Percentiles rank a stretch among this genome's conserved stretches.
Evolutionary conservation across 2,888 invertebrate species (phyloP).

Genomic region (Nephrocerus scutellatus): DNA sequence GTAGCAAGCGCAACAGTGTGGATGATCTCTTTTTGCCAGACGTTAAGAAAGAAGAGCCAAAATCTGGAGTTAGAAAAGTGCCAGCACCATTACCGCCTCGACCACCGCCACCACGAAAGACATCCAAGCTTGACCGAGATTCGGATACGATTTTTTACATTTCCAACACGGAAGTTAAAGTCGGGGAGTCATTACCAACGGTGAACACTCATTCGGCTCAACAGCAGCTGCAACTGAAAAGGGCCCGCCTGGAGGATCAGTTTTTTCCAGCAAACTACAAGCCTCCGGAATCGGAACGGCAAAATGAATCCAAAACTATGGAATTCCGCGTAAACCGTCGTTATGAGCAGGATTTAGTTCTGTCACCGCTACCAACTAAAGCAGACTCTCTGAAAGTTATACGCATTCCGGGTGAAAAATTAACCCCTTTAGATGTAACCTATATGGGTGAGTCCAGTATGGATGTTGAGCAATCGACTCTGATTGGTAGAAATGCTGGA

Average conservation of each 20-base stretch:
- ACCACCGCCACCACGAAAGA: slow-evolving; percentile 28
- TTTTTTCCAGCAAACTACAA: slow-evolving; percentile 45
- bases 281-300: slow-evolving; percentile 23
- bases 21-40: slow-evolving; percentile 43
- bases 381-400: slow-evolving; percentile 42
- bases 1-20: slow-evolving; percentile 7
- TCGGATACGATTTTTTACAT: slow-evolving; percentile 48
- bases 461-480: slow-evolving; percentile 42
- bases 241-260: slow-evolving; percentile 37
- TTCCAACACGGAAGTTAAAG: slow-evolving; percentile 48
- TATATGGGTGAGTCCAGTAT: slow-evolving; percentile 48
- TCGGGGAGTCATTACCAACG: slow-evolving; percentile 44
- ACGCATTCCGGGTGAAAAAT: slow-evolving; percentile 28
- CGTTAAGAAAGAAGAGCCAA: slow-evolving; percentile 16
- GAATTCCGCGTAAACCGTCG: slow-evolving; percentile 21
- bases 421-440: slow-evolving; percentile 43
- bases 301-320: slow-evolving; percentile 14
- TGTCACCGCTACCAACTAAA: slow-evolving; percentile 39
- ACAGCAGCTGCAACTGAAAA: slow-evolving; percentile 29
- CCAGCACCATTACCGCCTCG: slow-evolving; percentile 31
- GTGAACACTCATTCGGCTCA: slow-evolving; percentile 24
- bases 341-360: slow-evolving; percentile 45
- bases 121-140: slow-evolving; percentile 39
- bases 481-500: slow-evolving; percentile 15
- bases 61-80: slow-evolving; percentile 16